Conservation (phyloP, 2,888 invertebrate species). For the Drosophila greeni region DNA sequence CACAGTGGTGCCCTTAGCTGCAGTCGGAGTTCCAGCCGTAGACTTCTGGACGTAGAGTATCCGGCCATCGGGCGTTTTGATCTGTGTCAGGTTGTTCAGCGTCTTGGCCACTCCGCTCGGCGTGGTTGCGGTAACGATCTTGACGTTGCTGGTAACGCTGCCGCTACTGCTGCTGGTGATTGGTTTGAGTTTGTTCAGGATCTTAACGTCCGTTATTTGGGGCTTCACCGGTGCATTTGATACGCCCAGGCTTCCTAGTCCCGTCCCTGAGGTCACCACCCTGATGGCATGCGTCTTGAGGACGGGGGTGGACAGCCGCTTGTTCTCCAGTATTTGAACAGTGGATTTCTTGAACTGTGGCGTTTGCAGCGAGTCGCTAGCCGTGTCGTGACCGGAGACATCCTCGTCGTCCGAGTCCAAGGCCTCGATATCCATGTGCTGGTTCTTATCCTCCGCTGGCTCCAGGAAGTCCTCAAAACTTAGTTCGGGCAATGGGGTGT, state of each 20-base stretch:
- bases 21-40: slow-evolving; percentile 18
- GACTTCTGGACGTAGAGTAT: slow-evolving; percentile 79
- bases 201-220: slow-evolving; percentile 52
- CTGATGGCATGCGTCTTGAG: slow-evolving; percentile 39
- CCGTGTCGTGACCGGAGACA: slow-evolving; percentile 34
- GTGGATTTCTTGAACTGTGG: slow-evolving; percentile 62
- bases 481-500: slow-evolving; percentile 67
- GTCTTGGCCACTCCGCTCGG: slow-evolving; percentile 12
- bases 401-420: slow-evolving; percentile 39
- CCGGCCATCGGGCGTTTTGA: slow-evolving; percentile 79
- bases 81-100: slow-evolving; percentile 54
- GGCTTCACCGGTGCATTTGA: slow-evolving; percentile 2
- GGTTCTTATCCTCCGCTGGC: slow-evolving; percentile 55
- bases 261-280: slow-evolving; percentile 38
- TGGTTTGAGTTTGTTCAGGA: slow-evolving; percentile 59
- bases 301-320: slow-evolving; percentile 45
- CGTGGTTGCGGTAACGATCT: slow-evolving; percentile 50
- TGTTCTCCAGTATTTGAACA: slow-evolving; percentile 60
- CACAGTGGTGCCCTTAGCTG: slow-evolving; percentile 67
- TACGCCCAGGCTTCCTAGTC: slow-evolving; percentile 3
- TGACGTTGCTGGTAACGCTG: slow-evolving; percentile 51
- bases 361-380: slow-evolving; percentile 62
- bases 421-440: slow-evolving; percentile 44
- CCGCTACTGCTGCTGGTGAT: slow-evolving; percentile 19
- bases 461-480: slow-evolving; percentile 74